A percentile compares a stretch with the other conserved stretches of the same genome.
Conservation (phyloP, 2,888 invertebrate genomes). For the Xestoiulus laeticollis region DNA sequence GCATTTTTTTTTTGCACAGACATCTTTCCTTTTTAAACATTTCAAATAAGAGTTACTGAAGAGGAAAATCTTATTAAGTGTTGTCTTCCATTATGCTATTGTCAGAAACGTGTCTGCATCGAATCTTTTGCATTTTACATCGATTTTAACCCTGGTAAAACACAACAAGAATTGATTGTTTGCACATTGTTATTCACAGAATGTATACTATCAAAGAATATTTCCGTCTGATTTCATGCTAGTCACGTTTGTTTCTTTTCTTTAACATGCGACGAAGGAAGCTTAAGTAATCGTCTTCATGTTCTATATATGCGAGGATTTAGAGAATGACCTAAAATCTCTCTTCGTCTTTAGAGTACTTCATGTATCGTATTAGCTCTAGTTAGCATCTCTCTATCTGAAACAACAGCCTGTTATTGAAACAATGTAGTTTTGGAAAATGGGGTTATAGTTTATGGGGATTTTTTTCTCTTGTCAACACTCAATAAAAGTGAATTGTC, state of each 20-base stretch:
- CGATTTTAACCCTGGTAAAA: not conserved
- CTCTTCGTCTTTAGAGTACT: not conserved
- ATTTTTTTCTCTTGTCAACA: not conserved
- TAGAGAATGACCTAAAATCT: conserved; percentile 4
- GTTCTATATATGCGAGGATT: not conserved
- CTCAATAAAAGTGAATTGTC: not conserved
- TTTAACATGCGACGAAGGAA: not conserved
- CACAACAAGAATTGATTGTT: not conserved
- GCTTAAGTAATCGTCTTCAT: conserved; percentile 13
- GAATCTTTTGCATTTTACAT: not conserved
- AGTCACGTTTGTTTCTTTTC: not conserved
- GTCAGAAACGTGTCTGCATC: not conserved
- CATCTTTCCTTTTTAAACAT: not conserved
- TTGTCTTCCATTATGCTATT: not conserved
- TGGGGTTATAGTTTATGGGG: not conserved
- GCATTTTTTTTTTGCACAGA: not conserved
- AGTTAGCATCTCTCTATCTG: not conserved
- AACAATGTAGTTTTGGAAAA: not conserved
- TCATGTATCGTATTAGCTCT: not conserved
- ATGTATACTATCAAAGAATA: not conserved
- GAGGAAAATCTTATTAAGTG: conserved; percentile 23
- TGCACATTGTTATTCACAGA: conserved; percentile 4
- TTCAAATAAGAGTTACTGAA: not conserved
- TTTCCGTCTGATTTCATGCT: conserved; percentile 24
- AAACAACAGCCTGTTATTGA: conserved; percentile 12